Base-by-base conservation (phyloP, 2,797 vertebrate genomes). In the Silurus aristotelis region DNA sequence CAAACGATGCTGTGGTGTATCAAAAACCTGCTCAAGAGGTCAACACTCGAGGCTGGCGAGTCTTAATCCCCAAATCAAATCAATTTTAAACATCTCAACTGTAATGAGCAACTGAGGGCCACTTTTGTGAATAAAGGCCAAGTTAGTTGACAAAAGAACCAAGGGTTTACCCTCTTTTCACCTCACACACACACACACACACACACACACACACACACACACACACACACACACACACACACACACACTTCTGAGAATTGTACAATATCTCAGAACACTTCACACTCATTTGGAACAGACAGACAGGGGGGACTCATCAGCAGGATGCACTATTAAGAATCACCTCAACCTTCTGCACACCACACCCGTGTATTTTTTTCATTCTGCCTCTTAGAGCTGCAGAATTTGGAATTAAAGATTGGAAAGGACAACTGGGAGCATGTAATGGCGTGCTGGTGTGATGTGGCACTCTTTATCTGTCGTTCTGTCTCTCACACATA, bases 341-440 rank as follows among this genome's bases (percentile, higher is more conserved):
- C 14, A 31, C 60, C 15, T 46, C 76, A 14, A 63, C 63, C 84
- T n/a, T 48, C 55, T 48, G 38, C 25, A 63, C 72, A 17, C 78
- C 78, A 83, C 38, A 6, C 25, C 75, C 63, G 61, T 80, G 38
- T 38, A 78, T 85, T 70, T 89, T 87, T 90, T 66, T 90, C 58
- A n/a, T 67, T 82, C 85, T 78, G 87, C 84, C 88, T 91, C 91
- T 90, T 90, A 90, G 90, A 90, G 86, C n/a, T 91, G 90, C 89
- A 91, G 91, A 92, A 92, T 92, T 60, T 90, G 87, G 70, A 91
- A 93, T 93, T 93, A 93, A 89, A 91, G 83, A 88, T 85, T 91
- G 90, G 73, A 93, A 94, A 93, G 92, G 93, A 90, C 92, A 94
- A 93, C 89, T 90, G 91, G 93, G 92, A 94, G 90, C 90, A 89